Evolutionary conservation across 2,797 vertebrate genomes (phyloP).

Genomic region (Rhinichthys osculus): DNA sequence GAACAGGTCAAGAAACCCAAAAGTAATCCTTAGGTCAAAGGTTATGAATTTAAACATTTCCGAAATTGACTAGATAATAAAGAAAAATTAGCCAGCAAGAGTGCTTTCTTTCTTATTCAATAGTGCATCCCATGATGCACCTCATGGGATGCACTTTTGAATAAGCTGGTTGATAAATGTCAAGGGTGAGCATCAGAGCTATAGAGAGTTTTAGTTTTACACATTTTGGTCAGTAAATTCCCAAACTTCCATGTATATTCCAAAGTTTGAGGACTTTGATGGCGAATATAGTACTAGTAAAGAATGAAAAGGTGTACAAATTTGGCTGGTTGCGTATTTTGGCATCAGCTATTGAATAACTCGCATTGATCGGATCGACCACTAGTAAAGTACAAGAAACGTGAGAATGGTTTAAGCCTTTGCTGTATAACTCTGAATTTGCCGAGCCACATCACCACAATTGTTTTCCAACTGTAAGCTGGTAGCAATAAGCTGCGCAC

Average conservation of each 20-base stretch:
- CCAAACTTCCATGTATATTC: not conserved
- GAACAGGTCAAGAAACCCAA: constrained; percentile 58
- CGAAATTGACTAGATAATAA: not conserved
- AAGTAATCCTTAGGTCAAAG: not conserved
- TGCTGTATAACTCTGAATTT: constrained; percentile 18
- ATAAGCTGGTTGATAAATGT: not conserved
- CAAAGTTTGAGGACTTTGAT: not conserved
- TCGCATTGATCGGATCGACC: not conserved
- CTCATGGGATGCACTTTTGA: too few relatives aligned
- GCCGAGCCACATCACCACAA: constrained; percentile 28
- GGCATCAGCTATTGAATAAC: not conserved
- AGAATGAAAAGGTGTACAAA: not conserved
- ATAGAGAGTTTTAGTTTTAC: not conserved
- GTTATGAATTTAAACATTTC: not conserved
- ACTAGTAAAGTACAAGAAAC: constrained; percentile 23
- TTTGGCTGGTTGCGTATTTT: not conserved
- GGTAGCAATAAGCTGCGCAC: constrained; percentile 59
- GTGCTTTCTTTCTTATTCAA: not conserved
- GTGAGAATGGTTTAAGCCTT: not conserved
- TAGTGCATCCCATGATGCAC: not conserved
- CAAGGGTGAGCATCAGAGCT: too few relatives aligned
- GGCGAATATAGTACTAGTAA: not conserved
- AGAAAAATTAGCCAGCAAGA: not conserved
- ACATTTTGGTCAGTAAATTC: not conserved
- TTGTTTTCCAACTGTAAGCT: constrained; percentile 51